A percentile compares a stretch with the other conserved stretches of the same genome.
Evolutionary conservation across 2,797 vertebrate genomes (phyloP).

Genomic region (Gymnodraco acuticeps): DNA sequence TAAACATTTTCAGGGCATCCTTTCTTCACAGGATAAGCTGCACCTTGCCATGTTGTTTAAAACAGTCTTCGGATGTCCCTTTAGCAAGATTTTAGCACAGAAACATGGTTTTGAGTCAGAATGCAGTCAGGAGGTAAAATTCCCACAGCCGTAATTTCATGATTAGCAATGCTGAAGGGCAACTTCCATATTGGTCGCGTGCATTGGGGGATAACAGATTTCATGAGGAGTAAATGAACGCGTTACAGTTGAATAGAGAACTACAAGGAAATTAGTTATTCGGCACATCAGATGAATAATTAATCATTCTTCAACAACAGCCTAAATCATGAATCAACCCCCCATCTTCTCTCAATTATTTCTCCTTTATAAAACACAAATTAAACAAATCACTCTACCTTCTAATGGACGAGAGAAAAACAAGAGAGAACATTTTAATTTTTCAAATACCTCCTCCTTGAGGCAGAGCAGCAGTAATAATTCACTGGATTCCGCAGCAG

Average conservation of each 20-base stretch:
- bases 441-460: slow-evolving; percentile 50
- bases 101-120: slow-evolving; percentile 39
- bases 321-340: slow-evolving; percentile 27
- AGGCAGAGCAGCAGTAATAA: slow-evolving; percentile 58
- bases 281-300: slow-evolving; percentile 52
- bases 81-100: slow-evolving; percentile 60
- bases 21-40: slow-evolving; percentile 59
- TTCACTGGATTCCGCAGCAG: slow-evolving; percentile 44
- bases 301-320: slow-evolving; percentile 60
- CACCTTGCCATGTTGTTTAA: slow-evolving; percentile 48
- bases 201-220: slow-evolving; percentile 64
- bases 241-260: slow-evolving; percentile 54
- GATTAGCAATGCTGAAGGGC: slow-evolving; percentile 64
- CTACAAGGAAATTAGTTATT: slow-evolving; percentile 50
- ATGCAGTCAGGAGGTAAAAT: slow-evolving; percentile 40
- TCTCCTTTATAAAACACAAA: slow-evolving; percentile 39
- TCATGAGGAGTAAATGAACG: slow-evolving; percentile 62
- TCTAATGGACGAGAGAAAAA: slow-evolving; percentile 32
- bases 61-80: slow-evolving; percentile 49
- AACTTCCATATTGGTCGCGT: slow-evolving; percentile 51
- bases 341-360: slow-evolving; percentile 23
- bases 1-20: slow-evolving; percentile 64
- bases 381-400: slow-evolving; percentile 39
- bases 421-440: slow-evolving; percentile 44
- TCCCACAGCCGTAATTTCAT: slow-evolving; percentile 55